These are phyloP conservation scores for Drosophila sp. DNA, from an alignment of 1,140 invertebrate species.

Conservation along the genomic window DNA sequence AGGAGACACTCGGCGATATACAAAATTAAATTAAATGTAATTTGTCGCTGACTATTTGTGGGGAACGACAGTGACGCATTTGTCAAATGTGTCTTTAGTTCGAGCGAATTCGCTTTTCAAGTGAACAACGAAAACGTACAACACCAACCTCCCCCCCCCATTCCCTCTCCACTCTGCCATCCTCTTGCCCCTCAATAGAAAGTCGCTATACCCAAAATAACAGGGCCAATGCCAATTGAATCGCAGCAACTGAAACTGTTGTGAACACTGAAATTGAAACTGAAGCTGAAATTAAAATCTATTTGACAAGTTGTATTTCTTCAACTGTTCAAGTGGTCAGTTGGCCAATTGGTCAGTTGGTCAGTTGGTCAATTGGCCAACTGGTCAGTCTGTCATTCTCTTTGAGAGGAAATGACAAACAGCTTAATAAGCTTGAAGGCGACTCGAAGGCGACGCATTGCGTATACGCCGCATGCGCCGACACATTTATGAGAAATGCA, in stretches of 20 bases:
- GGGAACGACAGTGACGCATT: slow-evolving; percentile 46
- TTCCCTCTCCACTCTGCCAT: no score
- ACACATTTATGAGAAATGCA: slow-evolving; percentile 38
- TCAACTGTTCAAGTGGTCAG: background rate
- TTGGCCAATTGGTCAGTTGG: slow-evolving; percentile 12
- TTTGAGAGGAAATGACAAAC: slow-evolving; percentile 3
- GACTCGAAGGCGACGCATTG: slow-evolving; percentile 9
- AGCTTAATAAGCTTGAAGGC: slow-evolving; percentile 2
- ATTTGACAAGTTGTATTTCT: slow-evolving; percentile 23
- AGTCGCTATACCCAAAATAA: background rate
- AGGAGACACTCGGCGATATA: slow-evolving; percentile 36
- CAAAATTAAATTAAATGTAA: slow-evolving; percentile 80
- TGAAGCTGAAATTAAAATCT: slow-evolving; percentile 10
- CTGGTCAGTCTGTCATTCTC: slow-evolving; percentile 5
- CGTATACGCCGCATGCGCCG: slow-evolving; percentile 51
- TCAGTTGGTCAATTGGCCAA: slow-evolving; percentile 1
- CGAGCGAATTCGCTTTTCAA: slow-evolving; percentile 23
- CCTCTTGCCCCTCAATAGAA: background rate
- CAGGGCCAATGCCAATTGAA: background rate
- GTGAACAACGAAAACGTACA: slow-evolving; percentile 2
- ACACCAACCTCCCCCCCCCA: no score
- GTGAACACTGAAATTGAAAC: slow-evolving; percentile 30
- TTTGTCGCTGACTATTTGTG: slow-evolving; percentile 69
- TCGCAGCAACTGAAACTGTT: slow-evolving; percentile 4
- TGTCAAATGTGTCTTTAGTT: slow-evolving; percentile 54